Evolutionary conservation across 2,888 invertebrate species (phyloP).

Genomic region (Lithophane leautieri): DNA sequence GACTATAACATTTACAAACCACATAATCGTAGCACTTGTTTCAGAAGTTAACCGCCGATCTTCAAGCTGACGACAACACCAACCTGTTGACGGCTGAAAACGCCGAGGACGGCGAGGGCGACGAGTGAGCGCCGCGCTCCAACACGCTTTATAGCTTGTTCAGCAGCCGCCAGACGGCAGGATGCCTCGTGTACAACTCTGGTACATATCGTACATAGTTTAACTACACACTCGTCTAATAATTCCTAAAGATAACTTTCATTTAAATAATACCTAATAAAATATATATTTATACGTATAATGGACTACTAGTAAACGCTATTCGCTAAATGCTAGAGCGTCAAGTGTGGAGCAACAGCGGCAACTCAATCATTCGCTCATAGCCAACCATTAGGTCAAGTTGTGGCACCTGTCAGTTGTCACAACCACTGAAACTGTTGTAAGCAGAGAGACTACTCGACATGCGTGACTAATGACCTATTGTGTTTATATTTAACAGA

Average conservation of each 20-base stretch:
- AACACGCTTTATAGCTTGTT: conserved; percentile 77
- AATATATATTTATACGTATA: conserved; percentile 64
- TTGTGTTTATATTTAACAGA: conserved; percentile 56
- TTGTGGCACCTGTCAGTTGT: conserved; percentile 33
- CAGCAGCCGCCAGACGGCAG: conserved; percentile 68
- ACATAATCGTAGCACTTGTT: conserved; percentile 70
- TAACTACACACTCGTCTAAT: conserved; percentile 56
- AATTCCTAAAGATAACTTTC: conserved; percentile 42
- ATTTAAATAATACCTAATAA: conserved; percentile 52
- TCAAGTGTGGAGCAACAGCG: conserved; percentile 32
- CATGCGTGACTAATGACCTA: conserved; percentile 54
- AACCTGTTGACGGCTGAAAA: conserved; percentile 87
- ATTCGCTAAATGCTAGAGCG: conserved; percentile 46
- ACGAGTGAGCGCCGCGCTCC: conserved; percentile 72
- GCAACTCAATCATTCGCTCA: conserved; percentile 41
- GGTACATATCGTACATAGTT: conserved; percentile 68
- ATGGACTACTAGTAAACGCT: conserved; percentile 49
- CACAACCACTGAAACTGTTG: conserved; percentile 49
- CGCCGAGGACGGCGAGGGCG: conserved; percentile 84
- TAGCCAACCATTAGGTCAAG: conserved; percentile 52
- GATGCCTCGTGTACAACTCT: conserved; percentile 79
- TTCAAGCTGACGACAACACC: conserved; percentile 87
- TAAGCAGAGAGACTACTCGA: conserved; percentile 29
- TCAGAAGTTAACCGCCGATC: conserved; percentile 85
- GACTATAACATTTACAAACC: background rate